A percentile compares a stretch with the other conserved stretches of the same genome.
Evolutionary conservation across 2,888 invertebrate genomes (phyloP).

Genomic region (Brachylomia viminalis): DNA sequence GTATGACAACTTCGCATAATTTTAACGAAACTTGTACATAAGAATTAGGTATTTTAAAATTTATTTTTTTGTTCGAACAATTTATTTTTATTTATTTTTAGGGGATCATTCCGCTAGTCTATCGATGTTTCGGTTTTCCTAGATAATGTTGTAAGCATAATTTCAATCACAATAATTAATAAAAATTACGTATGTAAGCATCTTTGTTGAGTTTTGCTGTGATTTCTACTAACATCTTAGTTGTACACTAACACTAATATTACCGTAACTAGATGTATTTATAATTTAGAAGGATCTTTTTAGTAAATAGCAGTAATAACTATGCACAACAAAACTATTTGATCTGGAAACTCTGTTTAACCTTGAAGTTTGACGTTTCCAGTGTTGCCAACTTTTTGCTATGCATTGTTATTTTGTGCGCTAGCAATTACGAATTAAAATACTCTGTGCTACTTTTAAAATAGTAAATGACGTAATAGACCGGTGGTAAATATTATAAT

Average conservation of each 20-base stretch:
- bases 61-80: conserved; percentile 75
- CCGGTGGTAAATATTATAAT: conserved; percentile 45
- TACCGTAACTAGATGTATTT: conserved; percentile 60
- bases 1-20: conserved; percentile 64
- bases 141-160: conserved; percentile 65
- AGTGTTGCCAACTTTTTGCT: conserved; percentile 49
- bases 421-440: conserved; percentile 57
- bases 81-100: conserved; percentile 74
- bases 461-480: conserved; percentile 51
- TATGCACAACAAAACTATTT: conserved; percentile 26
- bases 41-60: conserved; percentile 61
- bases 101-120: conserved; percentile 78
- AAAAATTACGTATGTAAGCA: conserved; percentile 54
- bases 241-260: conserved; percentile 56
- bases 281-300: conserved; percentile 39
- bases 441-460: conserved; percentile 64
- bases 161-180: conserved; percentile 69
- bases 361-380: conserved; percentile 15
- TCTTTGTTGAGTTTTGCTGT: conserved; percentile 82
- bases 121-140: conserved; percentile 67
- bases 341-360: conserved; percentile 29
- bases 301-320: conserved; percentile 34
- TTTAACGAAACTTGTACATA: conserved; percentile 72
- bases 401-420: conserved; percentile 46
- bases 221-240: conserved; percentile 82